A percentile compares a stretch with the other conserved stretches of the same genome.
phyloP scores from a whole-genome alignment of 2,113 vertebrate species.

The Corvus cornix region DNA sequence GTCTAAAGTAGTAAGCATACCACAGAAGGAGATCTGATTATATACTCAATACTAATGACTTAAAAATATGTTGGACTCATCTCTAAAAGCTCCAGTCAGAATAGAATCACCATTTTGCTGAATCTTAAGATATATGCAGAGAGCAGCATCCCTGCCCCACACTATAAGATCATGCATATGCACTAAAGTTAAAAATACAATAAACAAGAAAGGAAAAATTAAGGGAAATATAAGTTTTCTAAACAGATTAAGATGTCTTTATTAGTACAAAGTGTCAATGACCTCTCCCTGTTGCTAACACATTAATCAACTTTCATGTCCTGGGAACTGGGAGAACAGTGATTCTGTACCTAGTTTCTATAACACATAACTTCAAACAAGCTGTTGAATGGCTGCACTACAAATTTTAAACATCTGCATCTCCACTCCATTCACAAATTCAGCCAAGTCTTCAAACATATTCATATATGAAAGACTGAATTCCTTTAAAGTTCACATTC shows the following conservation, averaged over 20 bases:
- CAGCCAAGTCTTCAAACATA: not conserved
- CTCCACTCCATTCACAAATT: not conserved
- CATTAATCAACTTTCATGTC: not conserved
- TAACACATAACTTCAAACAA: not conserved
- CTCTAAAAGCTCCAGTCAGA: not conserved
- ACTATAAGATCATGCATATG: accelerated
- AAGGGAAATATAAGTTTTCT: not conserved
- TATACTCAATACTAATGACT: not conserved
- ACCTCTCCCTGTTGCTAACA: not conserved
- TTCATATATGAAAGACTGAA: not conserved
- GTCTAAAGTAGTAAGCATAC: too few species aligned
- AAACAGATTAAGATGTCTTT: not conserved
- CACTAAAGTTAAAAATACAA: not conserved
- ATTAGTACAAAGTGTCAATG: not conserved
- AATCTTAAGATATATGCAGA: not conserved
- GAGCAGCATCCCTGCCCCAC: not conserved
- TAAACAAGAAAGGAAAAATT: not conserved
- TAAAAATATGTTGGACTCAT: not conserved
- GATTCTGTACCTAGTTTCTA: not conserved
- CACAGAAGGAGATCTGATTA: not conserved
- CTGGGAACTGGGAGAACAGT: not conserved
- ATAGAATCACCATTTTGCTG: not conserved
- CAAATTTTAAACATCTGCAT: not conserved
- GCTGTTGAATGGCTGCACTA: not conserved
- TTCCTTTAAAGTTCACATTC: not conserved